Conservation (phyloP, 2,113 vertebrate genomes). For the Nothoprocta pentlandii region DNA sequence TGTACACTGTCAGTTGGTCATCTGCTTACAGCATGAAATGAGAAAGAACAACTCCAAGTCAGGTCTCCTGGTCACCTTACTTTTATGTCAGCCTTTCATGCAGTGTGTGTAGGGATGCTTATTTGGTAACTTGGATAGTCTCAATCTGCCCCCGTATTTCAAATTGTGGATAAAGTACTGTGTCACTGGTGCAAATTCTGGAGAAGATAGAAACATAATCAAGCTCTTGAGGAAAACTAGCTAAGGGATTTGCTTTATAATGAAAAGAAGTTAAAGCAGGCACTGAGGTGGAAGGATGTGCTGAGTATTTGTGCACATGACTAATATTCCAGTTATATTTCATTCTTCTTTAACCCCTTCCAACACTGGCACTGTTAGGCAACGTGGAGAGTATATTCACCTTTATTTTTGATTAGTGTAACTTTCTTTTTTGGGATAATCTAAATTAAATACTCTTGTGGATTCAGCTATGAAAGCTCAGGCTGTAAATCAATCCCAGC, state of each 20-base stretch:
- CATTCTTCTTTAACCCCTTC: background rate
- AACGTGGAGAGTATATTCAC: background rate
- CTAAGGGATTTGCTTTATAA: background rate
- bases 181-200: background rate
- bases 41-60: background rate
- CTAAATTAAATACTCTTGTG: background rate
- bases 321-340: background rate
- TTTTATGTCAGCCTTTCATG: background rate
- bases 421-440: background rate
- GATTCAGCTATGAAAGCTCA: background rate
- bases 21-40: background rate
- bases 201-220: background rate
- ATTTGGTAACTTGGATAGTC: background rate
- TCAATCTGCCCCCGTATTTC: background rate
- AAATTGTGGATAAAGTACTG: background rate
- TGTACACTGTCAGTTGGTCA: rapidly evolving
- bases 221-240: background rate
- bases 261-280: background rate
- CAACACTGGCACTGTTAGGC: background rate
- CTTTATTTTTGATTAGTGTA: background rate
- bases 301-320: background rate
- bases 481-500: background rate
- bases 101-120: background rate
- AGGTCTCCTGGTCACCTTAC: background rate
- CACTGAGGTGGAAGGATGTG: background rate